Percentiles rank a stretch among this genome's conserved stretches.
These are phyloP conservation scores for Villa cingulata DNA, from an alignment of 2,888 invertebrate genomes.

Conservation along the genomic window DNA sequence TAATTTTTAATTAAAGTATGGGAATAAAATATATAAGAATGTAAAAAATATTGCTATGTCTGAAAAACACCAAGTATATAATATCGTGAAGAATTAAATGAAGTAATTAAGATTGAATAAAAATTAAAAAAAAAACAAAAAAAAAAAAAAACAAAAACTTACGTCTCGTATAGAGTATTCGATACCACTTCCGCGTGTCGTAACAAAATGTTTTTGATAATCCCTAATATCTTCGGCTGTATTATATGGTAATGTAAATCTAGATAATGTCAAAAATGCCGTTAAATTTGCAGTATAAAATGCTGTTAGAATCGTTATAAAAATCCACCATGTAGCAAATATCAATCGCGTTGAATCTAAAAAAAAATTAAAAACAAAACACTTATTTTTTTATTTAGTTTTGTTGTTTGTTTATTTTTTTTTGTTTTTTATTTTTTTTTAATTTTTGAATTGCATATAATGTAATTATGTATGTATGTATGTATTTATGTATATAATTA, in stretches of 20 bases:
- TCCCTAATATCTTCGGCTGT: slow-evolving; percentile 49
- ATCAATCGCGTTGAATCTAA: slow-evolving; percentile 68
- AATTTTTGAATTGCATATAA: neutral
- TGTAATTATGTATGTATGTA: too few relatives aligned
- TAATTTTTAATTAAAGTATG: too few relatives aligned
- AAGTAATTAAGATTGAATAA: too few relatives aligned
- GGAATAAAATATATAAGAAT: too few relatives aligned
- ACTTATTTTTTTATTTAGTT: too few relatives aligned
- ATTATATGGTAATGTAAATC: slow-evolving; percentile 67
- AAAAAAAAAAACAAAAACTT: slow-evolving; percentile 21
- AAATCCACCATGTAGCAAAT: slow-evolving; percentile 87
- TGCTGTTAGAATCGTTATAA: slow-evolving; percentile 72
- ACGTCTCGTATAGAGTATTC: slow-evolving; percentile 50
- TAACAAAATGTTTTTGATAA: slow-evolving; percentile 57
- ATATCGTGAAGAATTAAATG: too few relatives aligned
- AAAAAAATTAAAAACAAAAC: slow-evolving; percentile 14
- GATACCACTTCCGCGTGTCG: slow-evolving; percentile 53
- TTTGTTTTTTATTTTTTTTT: too few relatives aligned
- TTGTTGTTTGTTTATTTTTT: too few relatives aligned
- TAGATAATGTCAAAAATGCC: slow-evolving; percentile 72
- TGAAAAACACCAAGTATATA: too few relatives aligned
- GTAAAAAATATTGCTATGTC: too few relatives aligned
- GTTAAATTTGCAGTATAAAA: slow-evolving; percentile 87
- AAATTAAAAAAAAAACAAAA: too few relatives aligned
- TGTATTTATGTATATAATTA: slow-evolving; percentile 20